These are phyloP conservation scores for Axea sp. DNA, from an alignment of 2,888 invertebrate species.

Conservation along the genomic window DNA sequence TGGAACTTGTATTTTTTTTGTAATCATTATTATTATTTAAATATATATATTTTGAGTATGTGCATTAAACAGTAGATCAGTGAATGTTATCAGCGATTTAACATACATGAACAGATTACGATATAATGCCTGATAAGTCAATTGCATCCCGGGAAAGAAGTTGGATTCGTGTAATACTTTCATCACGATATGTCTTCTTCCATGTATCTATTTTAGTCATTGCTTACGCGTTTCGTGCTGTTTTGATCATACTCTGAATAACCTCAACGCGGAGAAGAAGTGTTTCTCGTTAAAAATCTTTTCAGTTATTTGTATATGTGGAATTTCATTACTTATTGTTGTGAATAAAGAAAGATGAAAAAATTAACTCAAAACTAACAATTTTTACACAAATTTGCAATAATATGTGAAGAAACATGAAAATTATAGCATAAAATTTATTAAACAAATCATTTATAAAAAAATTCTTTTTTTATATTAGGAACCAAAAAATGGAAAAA, in stretches of 20 bases:
- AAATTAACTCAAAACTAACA: too few species aligned
- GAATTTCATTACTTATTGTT: too few species aligned
- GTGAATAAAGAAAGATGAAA: too few species aligned
- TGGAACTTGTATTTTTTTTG: too few species aligned
- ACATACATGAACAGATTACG: neutral
- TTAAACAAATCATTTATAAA: neutral
- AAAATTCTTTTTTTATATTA: slow-evolving; percentile 51
- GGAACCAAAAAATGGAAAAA: slow-evolving; percentile 71
- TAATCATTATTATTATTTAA: too few species aligned
- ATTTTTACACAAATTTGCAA: neutral
- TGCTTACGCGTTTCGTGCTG: slow-evolving; percentile 71
- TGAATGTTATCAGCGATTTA: too few species aligned
- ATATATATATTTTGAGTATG: too few species aligned
- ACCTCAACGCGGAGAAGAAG: slow-evolving; percentile 64
- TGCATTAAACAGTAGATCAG: too few species aligned
- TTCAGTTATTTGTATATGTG: neutral
- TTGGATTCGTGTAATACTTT: slow-evolving; percentile 59
- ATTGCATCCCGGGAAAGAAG: slow-evolving; percentile 13
- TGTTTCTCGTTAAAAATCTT: slow-evolving; percentile 15
- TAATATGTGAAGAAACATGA: too few species aligned
- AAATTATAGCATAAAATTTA: too few species aligned
- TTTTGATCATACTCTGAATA: slow-evolving; percentile 69
- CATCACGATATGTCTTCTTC: slow-evolving; percentile 66
- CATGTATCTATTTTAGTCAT: slow-evolving; percentile 77
- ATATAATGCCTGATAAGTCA: slow-evolving; percentile 7